Conservation (phyloP, 1,140 invertebrate species). For the Drosophila bocki region DNA sequence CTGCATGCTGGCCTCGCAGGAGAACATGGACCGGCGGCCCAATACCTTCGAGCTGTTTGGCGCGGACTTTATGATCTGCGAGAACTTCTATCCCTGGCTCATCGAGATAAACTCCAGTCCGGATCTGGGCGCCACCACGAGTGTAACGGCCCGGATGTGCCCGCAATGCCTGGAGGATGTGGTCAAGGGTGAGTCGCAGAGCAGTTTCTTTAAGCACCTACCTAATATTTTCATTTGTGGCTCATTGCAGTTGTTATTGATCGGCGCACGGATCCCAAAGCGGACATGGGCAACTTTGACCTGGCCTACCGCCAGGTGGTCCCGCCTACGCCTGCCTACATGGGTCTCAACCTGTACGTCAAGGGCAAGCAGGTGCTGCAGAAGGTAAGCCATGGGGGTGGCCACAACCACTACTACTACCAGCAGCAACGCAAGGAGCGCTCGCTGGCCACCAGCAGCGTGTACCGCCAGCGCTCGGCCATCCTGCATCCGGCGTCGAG, state of each 20-base stretch:
- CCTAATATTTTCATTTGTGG: background rate
- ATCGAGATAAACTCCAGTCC: constrained; percentile 98
- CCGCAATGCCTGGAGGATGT: constrained; percentile 95
- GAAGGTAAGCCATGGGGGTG: constrained; percentile 51
- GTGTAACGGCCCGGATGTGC: constrained; percentile 94
- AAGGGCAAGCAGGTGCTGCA: constrained; percentile 82
- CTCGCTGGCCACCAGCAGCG: constrained; percentile 65
- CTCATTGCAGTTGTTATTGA: constrained; percentile 93
- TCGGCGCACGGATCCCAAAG: constrained; percentile 90
- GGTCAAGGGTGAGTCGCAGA: constrained; percentile 91
- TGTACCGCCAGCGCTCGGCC: constrained; percentile 70
- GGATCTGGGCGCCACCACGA: constrained; percentile 94
- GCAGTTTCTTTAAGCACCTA: background rate
- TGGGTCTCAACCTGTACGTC: constrained; percentile 87
- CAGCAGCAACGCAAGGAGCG: constrained; percentile 70
- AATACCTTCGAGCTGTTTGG: constrained; percentile 97
- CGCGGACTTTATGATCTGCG: constrained; percentile 96
- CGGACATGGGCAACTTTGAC: constrained; percentile 95
- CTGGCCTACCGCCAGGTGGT: constrained; percentile 91
- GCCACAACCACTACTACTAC: constrained; percentile 64
- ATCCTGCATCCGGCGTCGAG: constrained; percentile 55
- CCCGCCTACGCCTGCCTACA: constrained; percentile 92
- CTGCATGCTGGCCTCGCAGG: constrained; percentile 94
- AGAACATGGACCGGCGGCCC: constrained; percentile 93
- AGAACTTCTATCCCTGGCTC: constrained; percentile 95